Evolutionary conservation across 2,888 invertebrate genomes (phyloP), one percentile per base, ranked within the genome.

Genomic region (Lapara coniferarum): DNA sequence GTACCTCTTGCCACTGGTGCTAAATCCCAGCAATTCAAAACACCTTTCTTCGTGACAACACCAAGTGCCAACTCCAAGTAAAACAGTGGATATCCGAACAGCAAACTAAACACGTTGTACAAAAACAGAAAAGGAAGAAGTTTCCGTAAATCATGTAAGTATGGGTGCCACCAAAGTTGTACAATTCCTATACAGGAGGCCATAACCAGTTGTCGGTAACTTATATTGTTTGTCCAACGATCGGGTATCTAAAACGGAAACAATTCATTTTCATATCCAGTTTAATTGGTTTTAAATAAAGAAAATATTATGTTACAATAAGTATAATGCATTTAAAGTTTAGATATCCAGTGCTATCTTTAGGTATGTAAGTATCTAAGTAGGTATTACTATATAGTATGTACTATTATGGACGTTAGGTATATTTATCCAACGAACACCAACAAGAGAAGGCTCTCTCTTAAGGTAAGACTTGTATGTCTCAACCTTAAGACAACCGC

Each of bases 141-240:
- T 49, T 81, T 85, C 25, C 77, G 71, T 1, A 89, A 75, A 69
- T 92, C 91, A 72, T 89, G 81, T 0, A 91, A 70, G 77, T 93
- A 93, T 0, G 93, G 93, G 58, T 92, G 91, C 91, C 92, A 92
- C 88, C 91, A 92, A 1, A 93, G 73, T 75, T 93, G 93, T 19
- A 87, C 77, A 13, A 92, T 86, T 10, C 93, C 89, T 69, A 92
- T 81, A 75, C 92, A 90, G 0, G 92, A 89, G 0, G 93, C 91
- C 7, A 89, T 73, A 0, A 93, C 89, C 0, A 93, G 82, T 59
- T 93, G 92, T 0, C 90, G 87, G 77, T 93, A 93, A 55, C 78
- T 87, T 72, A 93, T 93, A 76, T 91, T 91, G 81, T 92, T 88
- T 4, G 89, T 89, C 93, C 93, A 93, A 72, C 93, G 78, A 74